phyloP scores from a whole-genome alignment of 2,113 vertebrate genomes.

The Galbula dea region DNA sequence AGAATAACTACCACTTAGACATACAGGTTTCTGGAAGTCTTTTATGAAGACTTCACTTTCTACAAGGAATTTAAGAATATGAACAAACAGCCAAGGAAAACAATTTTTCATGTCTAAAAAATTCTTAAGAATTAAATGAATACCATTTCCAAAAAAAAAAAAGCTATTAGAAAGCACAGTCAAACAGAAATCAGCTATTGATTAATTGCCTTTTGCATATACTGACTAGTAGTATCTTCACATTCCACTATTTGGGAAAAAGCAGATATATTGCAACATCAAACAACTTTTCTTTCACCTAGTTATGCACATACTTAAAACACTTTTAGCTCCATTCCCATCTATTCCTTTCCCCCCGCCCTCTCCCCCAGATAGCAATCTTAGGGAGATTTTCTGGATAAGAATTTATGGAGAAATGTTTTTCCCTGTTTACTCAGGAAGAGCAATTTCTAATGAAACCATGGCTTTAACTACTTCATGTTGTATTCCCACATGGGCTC shows the following conservation, averaged over 20 bases:
- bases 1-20: not conserved
- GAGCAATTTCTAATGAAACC: not conserved
- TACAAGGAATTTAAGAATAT: not conserved
- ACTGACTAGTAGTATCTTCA: not conserved
- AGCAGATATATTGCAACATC: not conserved
- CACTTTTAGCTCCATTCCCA: not conserved
- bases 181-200: not conserved
- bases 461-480: not conserved
- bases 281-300: not conserved
- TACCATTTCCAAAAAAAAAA: not conserved
- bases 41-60: not conserved
- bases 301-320: not conserved
- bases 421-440: not conserved
- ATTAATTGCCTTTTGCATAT: not conserved
- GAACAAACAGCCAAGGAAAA: not conserved
- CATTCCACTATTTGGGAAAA: not conserved
- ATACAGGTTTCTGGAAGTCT: not conserved
- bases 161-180: not conserved
- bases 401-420: not conserved
- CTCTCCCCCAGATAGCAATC: not conserved
- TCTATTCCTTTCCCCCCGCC: not conserved
- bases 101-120: not conserved
- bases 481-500: not conserved
- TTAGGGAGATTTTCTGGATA: fast-evolving
- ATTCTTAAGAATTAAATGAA: not conserved